Base-by-base conservation (phyloP, 1,140 invertebrate genomes). In the Drosophila mayri region DNA sequence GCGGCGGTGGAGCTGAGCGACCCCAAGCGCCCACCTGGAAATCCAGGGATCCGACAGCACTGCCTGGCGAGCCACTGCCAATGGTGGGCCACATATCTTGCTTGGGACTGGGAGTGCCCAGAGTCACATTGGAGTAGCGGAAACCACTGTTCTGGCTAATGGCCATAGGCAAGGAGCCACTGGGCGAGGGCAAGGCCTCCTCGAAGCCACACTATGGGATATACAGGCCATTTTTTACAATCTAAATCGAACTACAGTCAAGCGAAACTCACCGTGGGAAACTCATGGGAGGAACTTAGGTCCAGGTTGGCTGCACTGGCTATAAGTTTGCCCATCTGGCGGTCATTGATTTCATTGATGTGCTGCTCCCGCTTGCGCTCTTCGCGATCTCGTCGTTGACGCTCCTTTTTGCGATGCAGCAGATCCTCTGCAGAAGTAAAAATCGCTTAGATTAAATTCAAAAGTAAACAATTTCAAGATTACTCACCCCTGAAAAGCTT, bases 341-440 rank as follows among this genome's bases (percentile, higher is more conserved):
- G 94, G 72, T 96, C 96, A 88, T 97, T 96, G 73, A 96, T 95
- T 67, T 95, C 95, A 18, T 94, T 94, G 41, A 97, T 96, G 44
- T 95, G 94, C 68, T 94, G 95, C 73, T 97, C 96, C 20, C 95
- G 93, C 50, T 94, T 94, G 47, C 94, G 94, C 87, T 98, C 97
- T 28, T 97, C 95, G 14, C 95, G 93, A 41, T 95, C 95, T 37
- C 95, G 94, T 20, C 94, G 94, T 68, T 94, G 94, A 28, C 97
- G 94, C 30, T 94, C 91, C 77, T 94, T 94, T 59, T 94, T 94
- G 28, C 96, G 93, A n/a, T 93, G 93, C 37, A 95, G 93, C 37
- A 97, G 83, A 93, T 97, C 95, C 77, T 94, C 96, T 91, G 66
- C 6, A 50, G 4, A 40, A 38, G 11, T 2, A 63, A 30, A 22